Evolutionary conservation across 2,888 invertebrate species (phyloP).

Genomic region (Parascotia fuliginaria): DNA sequence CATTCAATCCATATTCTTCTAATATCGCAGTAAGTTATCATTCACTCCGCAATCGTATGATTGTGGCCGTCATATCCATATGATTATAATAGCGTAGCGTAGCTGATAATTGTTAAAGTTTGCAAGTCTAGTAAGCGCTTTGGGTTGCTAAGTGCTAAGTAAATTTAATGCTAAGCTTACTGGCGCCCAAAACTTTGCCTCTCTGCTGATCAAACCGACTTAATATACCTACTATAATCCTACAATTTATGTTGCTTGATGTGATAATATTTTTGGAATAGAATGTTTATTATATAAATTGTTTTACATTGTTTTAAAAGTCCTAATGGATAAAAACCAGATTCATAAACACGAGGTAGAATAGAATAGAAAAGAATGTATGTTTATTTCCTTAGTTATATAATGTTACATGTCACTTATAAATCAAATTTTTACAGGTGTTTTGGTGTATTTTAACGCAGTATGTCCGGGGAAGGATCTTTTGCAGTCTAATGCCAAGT

Average conservation of each 20-base stretch:
- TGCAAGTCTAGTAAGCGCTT: slow-evolving; percentile 19
- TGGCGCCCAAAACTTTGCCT: slow-evolving; percentile 11
- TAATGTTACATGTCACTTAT: no score
- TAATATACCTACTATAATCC: slow-evolving; percentile 3
- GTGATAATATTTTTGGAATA: neutral
- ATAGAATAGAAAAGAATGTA: no score
- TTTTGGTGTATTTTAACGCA: no score
- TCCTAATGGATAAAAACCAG: no score
- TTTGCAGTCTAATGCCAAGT: no score
- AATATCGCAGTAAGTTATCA: neutral
- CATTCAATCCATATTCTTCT: no score
- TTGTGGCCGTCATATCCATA: neutral
- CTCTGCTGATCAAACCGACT: slow-evolving; percentile 12
- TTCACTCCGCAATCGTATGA: neutral
- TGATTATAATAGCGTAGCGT: slow-evolving; percentile 8
- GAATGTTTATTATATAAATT: neutral
- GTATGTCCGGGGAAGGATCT: no score
- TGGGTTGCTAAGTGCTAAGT: slow-evolving; percentile 22
- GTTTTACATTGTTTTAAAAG: no score
- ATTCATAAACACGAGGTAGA: no score
- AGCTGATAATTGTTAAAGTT: slow-evolving; percentile 23
- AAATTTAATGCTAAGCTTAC: slow-evolving; percentile 14
- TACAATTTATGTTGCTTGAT: neutral
- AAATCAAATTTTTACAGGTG: no score
- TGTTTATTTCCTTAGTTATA: no score